Evolutionary conservation across 2,113 vertebrate species (phyloP).

Genomic region (Cheilinus undulatus): DNA sequence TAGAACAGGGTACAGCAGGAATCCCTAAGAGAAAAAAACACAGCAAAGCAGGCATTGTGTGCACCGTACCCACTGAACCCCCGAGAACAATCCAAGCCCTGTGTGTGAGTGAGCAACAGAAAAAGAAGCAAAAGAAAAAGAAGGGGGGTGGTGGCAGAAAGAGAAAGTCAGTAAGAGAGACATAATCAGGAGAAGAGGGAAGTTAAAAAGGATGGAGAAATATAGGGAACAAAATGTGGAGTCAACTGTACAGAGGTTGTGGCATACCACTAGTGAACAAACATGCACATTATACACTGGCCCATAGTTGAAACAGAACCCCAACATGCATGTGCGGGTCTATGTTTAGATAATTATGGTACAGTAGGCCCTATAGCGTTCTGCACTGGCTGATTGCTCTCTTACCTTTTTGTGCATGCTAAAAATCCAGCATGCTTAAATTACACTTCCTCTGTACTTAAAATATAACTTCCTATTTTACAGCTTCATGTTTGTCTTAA

Average conservation of each 20-base stretch:
- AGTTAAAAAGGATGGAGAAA: not conserved
- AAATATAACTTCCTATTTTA: slow-evolving; percentile 9
- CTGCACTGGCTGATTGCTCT: not conserved
- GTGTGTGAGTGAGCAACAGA: slow-evolving; percentile 55
- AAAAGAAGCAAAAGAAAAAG: slow-evolving; percentile 9
- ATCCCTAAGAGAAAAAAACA: slow-evolving; percentile 46
- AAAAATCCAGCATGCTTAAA: not conserved
- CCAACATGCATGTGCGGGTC: slow-evolving; percentile 6
- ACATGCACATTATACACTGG: slow-evolving; percentile 16
- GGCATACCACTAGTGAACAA: slow-evolving; percentile 52
- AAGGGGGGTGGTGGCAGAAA: slow-evolving; percentile 13
- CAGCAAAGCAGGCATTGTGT: slow-evolving; percentile 74
- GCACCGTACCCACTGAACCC: slow-evolving; percentile 66
- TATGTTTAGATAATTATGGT: slow-evolving; percentile 56
- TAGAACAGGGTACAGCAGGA: slow-evolving; percentile 35
- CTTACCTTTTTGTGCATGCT: slow-evolving; percentile 7
- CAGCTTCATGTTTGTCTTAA: slow-evolving; percentile 7
- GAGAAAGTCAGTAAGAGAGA: slow-evolving; percentile 16
- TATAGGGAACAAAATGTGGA: slow-evolving; percentile 23
- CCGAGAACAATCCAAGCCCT: slow-evolving; percentile 77
- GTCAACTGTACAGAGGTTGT: slow-evolving; percentile 25
- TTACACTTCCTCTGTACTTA: not conserved
- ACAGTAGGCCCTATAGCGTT: slow-evolving; percentile 9
- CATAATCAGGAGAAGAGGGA: slow-evolving; percentile 13
- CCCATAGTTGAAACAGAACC: slow-evolving; percentile 7